Base-by-base conservation (phyloP, 2,888 invertebrate species). In the Abrostola triplasia region DNA sequence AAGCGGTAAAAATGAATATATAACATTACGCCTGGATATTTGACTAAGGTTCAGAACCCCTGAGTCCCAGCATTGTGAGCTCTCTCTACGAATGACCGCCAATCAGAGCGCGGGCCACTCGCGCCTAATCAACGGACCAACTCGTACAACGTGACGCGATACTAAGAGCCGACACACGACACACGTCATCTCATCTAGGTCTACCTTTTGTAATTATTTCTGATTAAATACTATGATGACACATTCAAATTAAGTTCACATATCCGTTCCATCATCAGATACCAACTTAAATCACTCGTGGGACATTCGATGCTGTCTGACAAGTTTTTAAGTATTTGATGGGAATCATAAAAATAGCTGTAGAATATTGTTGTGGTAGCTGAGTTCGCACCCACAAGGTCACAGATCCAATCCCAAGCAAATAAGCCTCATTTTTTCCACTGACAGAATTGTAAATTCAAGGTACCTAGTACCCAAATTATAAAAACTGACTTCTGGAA, bases 21-120 rank as follows among this genome's bases (percentile, higher is more conserved):
- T 70, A 63, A 72, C 71, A 63, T 49, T 56, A n/a, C 10, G n/a
- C 24, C 5, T 40, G 36, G 13, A 37, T n/a, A 11, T 10, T 6
- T 35, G 7, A 51, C 9, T 44, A 76, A 76, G 70, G 77, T 77
- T 79, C 11, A 54, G 36, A 42, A 79, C 70, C 65, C 50, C 84
- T 86, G 87, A 54, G 73, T 69, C 79, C 77, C 76, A 69, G 77
- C 55, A 62, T 57, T 67, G 61, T 60, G 69, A 73, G 71, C 44
- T 47, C 24, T 67, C 67, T 48, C 44, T 42, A 64, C 77, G 62
- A 80, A 73, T 79, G 71, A 64, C 77, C 77, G 74, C 78, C 88
- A 85, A 87, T 86, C 85, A 84, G 79, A 82, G 81, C 81, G 70
- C 84, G 66, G 75, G 76, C 69, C 76, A 70, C 59, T 73, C 73